These are phyloP conservation scores for Octopus sinensis DNA, from an alignment of 1,140 invertebrate genomes.

Conservation along the genomic window DNA sequence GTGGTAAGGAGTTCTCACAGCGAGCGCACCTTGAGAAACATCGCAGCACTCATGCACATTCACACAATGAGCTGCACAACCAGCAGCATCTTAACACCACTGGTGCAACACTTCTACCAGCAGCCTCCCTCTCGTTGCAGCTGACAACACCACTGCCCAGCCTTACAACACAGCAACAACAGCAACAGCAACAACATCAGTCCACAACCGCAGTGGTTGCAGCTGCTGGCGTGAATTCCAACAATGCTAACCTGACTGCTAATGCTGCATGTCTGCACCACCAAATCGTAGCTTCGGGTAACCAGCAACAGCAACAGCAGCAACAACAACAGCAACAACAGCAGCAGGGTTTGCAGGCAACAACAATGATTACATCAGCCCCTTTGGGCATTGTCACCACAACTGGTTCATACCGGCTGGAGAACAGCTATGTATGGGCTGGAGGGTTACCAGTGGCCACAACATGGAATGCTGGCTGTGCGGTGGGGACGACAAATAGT, in stretches of 20 bases:
- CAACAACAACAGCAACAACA: not conserved
- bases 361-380: not conserved
- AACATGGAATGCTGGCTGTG: not conserved
- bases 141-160: not conserved
- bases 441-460: not conserved
- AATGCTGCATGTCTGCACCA: not conserved
- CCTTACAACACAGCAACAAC: not conserved
- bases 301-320: not conserved
- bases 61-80: not conserved
- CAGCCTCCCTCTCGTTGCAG: not conserved
- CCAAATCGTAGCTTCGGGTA: not conserved
- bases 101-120: not conserved
- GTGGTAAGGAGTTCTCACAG: not conserved
- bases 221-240: no score
- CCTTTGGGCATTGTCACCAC: not conserved
- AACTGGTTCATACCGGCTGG: not conserved
- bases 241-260: not conserved
- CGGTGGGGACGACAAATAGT: not conserved
- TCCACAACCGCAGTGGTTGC: not conserved
- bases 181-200: not conserved
- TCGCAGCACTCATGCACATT: not conserved
- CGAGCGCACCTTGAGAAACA: not conserved
- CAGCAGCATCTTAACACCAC: not conserved
- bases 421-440: conserved; percentile 4
- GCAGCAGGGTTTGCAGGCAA: not conserved